These are phyloP conservation scores for Sphenopsis melanotis DNA, from an alignment of 2,797 vertebrate species.

Conservation along the genomic window DNA sequence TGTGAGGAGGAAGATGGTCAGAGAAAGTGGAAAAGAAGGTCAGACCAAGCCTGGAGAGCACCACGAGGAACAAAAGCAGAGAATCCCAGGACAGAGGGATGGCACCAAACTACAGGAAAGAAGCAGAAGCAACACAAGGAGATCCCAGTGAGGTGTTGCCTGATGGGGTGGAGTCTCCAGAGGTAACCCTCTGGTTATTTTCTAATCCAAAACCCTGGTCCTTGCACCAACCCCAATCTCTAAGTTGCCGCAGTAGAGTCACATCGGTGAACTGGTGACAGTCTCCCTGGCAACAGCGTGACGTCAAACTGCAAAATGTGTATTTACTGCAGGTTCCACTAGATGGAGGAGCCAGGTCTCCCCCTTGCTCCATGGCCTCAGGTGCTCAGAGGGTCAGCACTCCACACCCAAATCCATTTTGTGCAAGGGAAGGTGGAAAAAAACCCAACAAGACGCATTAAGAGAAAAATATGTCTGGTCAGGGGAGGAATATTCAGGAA, in stretches of 20 bases:
- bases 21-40: neutral
- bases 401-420: constrained; percentile 57
- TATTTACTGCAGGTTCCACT: constrained; percentile 65
- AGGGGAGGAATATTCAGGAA: neutral
- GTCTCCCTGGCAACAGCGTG: constrained; percentile 75
- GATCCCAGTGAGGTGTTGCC: neutral
- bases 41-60: neutral
- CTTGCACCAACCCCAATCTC: constrained; percentile 45
- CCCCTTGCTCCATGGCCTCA: constrained; percentile 59
- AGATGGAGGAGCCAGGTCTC: constrained; percentile 67
- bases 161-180: neutral
- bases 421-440: neutral
- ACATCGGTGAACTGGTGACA: constrained; percentile 66
- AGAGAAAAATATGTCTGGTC: neutral
- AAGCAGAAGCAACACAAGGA: neutral
- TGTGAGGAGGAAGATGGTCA: neutral
- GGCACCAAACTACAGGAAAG: neutral
- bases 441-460: neutral
- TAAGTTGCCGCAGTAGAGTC: constrained; percentile 63
- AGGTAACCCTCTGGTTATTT: constrained; percentile 29
- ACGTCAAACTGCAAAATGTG: constrained; percentile 67
- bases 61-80: neutral
- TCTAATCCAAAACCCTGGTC: constrained; percentile 57
- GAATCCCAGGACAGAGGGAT: neutral
- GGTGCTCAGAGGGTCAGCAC: constrained; percentile 36